Evolutionary conservation across 1,140 invertebrate genomes (phyloP), one percentile per base, ranked within the genome.

Genomic region (Uloborus diversus): DNA sequence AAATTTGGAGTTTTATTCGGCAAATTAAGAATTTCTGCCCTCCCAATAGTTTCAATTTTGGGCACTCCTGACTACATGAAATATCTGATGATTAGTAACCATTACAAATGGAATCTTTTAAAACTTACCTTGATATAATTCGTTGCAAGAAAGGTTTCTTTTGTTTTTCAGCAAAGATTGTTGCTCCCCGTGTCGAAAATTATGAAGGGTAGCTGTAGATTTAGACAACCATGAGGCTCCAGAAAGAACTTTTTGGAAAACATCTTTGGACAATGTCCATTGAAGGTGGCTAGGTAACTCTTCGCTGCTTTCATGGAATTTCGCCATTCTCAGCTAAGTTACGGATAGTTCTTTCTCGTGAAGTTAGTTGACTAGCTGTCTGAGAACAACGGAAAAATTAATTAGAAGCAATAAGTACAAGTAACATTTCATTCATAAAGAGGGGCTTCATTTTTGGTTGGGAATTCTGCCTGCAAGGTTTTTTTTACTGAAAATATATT

Each of bases 201-300:
- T 42, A 2, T 53, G 61, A 3, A 37, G 4, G 4, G n/a, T 23
- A n/a, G n/a, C n/a, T 17, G 49, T 37, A 14, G 73, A 78, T 30
- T 61, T 65, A 0, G 73, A 78, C 0, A 47, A 28, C 73, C 73
- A 66, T 3, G 65, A 51, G 2, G 76, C 64, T 13, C 65, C 65
- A 23, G 64, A 79, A 23, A 79, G 49, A 4, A 79, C 76, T 62
- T 79, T 79, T n/a, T 79, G 56, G 33, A 79, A 79, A 4, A 79
- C 51, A n/a, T 79, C 76, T 47, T 49, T 79, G 20, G 76, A 79
- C 25, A 69, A 4, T 3, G 64, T 68, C 76, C 76, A 79, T 25
- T 68, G 64, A 17, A 79, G 13, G 33, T 69, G 61, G 0, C 23
- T 32, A 0, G 73, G 71, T 9, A 78, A 49, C 2, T 23, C 27